Evolutionary conservation across 2,888 invertebrate genomes (phyloP).

Genomic region (Pachycephus smyrnensis): DNA sequence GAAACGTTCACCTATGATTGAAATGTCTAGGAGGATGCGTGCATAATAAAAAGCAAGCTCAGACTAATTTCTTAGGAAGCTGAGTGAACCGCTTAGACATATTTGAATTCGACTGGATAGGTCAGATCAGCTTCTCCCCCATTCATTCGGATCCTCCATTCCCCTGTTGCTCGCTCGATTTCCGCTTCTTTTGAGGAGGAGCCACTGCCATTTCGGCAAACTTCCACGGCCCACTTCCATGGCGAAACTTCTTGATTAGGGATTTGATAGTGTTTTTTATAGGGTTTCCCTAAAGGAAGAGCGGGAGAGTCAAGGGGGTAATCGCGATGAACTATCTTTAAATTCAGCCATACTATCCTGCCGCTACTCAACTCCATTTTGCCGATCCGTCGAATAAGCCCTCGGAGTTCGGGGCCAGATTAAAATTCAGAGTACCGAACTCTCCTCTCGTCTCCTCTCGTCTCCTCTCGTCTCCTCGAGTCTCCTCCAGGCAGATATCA

Average conservation of each 20-base stretch:
- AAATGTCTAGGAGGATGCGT: no score
- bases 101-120: not conserved
- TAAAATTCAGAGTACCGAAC: slow-evolving; percentile 26
- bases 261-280: slow-evolving; percentile 52
- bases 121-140: slow-evolving; percentile 1
- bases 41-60: no score
- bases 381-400: not conserved
- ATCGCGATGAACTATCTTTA: slow-evolving; percentile 50
- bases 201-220: no score
- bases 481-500: not conserved
- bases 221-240: slow-evolving; percentile 7
- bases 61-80: not conserved
- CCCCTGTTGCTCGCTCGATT: slow-evolving; percentile 34
- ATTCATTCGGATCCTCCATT: not conserved
- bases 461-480: not conserved
- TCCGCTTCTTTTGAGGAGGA: slow-evolving; percentile 21
- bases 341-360: slow-evolving; percentile 32
- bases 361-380: slow-evolving; percentile 13
- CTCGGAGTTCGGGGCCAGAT: slow-evolving; percentile 17
- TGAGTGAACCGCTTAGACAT: not conserved
- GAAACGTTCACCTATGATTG: no score
- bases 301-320: slow-evolving; percentile 40
- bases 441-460: not conserved
- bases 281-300: slow-evolving; percentile 32
- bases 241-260: slow-evolving; percentile 54